Evolutionary conservation across 2,797 vertebrate species (phyloP).

Genomic region (Anableps anableps): DNA sequence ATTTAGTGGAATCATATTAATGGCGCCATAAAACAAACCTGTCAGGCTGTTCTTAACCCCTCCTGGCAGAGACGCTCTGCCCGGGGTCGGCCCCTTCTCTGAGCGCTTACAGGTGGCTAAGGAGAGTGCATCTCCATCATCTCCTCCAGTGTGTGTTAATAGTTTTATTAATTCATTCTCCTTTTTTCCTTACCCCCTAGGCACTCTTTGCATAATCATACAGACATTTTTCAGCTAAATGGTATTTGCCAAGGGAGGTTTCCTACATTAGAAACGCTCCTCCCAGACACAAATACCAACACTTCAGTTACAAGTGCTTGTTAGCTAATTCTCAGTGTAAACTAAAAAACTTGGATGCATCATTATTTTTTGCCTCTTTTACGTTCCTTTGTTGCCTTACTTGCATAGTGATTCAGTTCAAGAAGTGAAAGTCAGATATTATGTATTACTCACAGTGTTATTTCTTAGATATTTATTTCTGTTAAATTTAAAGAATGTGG

Average conservation of each 20-base stretch:
- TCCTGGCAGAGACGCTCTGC: conserved; percentile 73
- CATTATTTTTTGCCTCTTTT: conserved; percentile 59
- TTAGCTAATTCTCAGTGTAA: conserved; percentile 65
- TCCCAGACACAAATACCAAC: conserved; percentile 64
- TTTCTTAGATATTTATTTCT: background rate
- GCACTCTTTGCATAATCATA: conserved; percentile 73
- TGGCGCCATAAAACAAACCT: conserved; percentile 82
- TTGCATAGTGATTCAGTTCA: conserved; percentile 5
- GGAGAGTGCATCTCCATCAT: conserved; percentile 81
- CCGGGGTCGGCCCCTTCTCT: conserved; percentile 72
- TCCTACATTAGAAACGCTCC: conserved; percentile 69
- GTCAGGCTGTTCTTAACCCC: conserved; percentile 82
- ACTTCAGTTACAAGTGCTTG: conserved; percentile 74
- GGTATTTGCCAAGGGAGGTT: conserved; percentile 78
- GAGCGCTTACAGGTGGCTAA: conserved; percentile 80
- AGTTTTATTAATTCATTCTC: conserved; percentile 81
- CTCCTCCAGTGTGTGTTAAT: conserved; percentile 73
- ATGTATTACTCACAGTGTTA: background rate
- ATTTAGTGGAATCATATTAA: conserved; percentile 85
- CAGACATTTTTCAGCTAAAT: conserved; percentile 80
- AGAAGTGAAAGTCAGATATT: background rate
- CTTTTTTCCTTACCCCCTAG: conserved; percentile 44
- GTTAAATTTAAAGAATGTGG: background rate
- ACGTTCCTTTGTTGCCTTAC: conserved; percentile 55
- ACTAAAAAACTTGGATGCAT: conserved; percentile 58